Evolutionary conservation across 92 coral and sea anemone genomes (phyloP).

Genomic region (Galaxea fascicularis): DNA sequence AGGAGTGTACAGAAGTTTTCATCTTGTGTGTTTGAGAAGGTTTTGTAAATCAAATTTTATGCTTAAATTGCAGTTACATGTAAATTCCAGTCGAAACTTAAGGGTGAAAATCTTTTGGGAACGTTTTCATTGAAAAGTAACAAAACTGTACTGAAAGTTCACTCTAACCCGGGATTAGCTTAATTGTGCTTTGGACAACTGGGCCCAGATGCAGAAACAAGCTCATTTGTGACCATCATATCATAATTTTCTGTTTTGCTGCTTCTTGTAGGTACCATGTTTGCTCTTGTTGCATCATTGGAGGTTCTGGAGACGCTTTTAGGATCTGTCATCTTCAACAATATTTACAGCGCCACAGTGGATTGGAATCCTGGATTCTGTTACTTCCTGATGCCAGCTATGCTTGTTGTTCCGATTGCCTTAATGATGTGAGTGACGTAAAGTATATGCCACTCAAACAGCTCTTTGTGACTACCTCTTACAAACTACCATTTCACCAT

Average conservation of each 20-base stretch:
- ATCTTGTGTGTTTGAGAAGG: too few species aligned
- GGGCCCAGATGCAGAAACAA: not conserved
- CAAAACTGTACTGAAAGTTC: too few species aligned
- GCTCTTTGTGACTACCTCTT: too few species aligned
- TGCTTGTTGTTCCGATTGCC: conserved; percentile 67
- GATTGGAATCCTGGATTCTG: conserved; percentile 83
- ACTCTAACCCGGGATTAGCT: too few species aligned
- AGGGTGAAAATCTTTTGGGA: too few species aligned
- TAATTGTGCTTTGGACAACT: too few species aligned
- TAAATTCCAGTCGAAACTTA: too few species aligned
- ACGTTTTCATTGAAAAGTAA: too few species aligned
- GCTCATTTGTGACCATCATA: not conserved
- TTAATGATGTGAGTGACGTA: conserved; percentile 77
- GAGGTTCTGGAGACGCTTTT: conserved; percentile 76
- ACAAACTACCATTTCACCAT: too few species aligned
- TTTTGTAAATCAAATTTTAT: too few species aligned
- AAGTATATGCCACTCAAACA: not conserved
- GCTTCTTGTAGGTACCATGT: conserved; percentile 75
- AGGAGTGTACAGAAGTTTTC: too few species aligned
- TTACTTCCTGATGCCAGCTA: conserved; percentile 84
- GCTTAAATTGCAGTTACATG: too few species aligned
- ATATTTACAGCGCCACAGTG: conserved; percentile 83
- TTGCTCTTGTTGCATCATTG: conserved; percentile 84
- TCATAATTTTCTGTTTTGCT: not conserved
- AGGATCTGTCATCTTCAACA: conserved; percentile 92